Evolutionary conservation across 2,797 vertebrate genomes (phyloP).

Genomic region (Acomys russatus): DNA sequence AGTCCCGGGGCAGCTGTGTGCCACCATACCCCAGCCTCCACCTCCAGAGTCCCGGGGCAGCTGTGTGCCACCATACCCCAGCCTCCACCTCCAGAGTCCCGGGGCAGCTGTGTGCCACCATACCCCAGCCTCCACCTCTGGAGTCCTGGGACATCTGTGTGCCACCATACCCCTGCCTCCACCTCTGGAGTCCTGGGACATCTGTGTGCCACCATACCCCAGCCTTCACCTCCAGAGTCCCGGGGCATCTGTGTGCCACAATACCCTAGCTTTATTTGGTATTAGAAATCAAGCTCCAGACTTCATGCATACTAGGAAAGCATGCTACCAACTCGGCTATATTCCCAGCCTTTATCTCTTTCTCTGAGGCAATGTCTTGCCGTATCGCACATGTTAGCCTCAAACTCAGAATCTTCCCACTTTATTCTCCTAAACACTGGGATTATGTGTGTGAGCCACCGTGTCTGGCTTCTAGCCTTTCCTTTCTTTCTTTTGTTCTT

Average conservation of each 20-base stretch:
- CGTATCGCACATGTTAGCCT: too few relatives aligned
- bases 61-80: not conserved
- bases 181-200: too few relatives aligned
- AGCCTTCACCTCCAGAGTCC: not conserved
- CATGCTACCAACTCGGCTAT: not conserved
- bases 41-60: not conserved
- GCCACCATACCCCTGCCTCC: too few relatives aligned
- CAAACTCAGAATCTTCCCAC: not conserved
- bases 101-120: too few relatives aligned
- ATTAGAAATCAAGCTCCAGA: not conserved
- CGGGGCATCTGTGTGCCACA: too few relatives aligned
- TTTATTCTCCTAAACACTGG: not conserved
- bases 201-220: too few relatives aligned
- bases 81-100: too few relatives aligned
- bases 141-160: too few relatives aligned
- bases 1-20: not conserved
- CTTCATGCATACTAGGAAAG: not conserved
- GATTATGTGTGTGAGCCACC: not conserved
- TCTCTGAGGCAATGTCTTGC: not conserved
- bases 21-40: not conserved
- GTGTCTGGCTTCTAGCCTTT: not conserved
- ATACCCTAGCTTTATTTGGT: not conserved
- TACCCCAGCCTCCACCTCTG: too few relatives aligned
- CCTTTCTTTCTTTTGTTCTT: not conserved
- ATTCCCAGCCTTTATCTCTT: not conserved